Evolutionary conservation across 2,113 vertebrate genomes (phyloP).

Genomic region (Chaenogobius annularis): DNA sequence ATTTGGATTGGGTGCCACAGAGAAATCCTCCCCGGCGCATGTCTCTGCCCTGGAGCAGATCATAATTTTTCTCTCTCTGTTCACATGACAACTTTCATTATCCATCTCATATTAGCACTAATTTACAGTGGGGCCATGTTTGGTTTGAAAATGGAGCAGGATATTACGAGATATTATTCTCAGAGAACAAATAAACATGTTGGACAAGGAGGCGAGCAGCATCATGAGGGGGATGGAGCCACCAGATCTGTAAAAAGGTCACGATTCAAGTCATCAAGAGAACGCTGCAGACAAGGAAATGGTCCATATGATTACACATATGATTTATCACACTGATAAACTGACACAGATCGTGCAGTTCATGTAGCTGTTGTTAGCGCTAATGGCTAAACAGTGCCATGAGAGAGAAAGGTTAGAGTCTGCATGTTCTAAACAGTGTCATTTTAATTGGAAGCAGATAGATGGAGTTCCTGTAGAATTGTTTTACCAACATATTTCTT

Average conservation of each 20-base stretch:
- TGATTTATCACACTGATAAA: too few relatives aligned
- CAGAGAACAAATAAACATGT: conserved; percentile 51
- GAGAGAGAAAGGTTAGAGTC: too few relatives aligned
- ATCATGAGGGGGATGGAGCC: conserved; percentile 4
- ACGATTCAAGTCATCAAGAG: conserved; percentile 48
- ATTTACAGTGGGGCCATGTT: conserved; percentile 28
- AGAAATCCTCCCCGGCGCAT: too few relatives aligned
- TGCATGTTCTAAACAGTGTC: too few relatives aligned
- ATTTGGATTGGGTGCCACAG: too few relatives aligned
- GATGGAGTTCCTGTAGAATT: too few relatives aligned
- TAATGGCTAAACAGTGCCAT: neutral
- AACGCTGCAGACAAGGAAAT: conserved; percentile 33
- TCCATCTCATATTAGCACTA: neutral
- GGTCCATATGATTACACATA: too few relatives aligned
- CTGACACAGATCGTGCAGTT: conserved; percentile 9
- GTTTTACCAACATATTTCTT: too few relatives aligned
- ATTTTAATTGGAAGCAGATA: too few relatives aligned
- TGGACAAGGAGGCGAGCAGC: conserved; percentile 17
- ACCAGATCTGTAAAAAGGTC: conserved; percentile 45
- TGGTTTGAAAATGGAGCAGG: neutral
- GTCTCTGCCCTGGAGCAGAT: too few relatives aligned
- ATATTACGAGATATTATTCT: conserved; percentile 54
- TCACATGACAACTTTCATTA: too few relatives aligned
- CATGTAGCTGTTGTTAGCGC: neutral
- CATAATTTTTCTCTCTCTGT: too few relatives aligned